A percentile compares a stretch with the other conserved stretches of the same genome.
phyloP scores from a whole-genome alignment of 2,113 vertebrate species.

The Connochaetes taurinus region DNA sequence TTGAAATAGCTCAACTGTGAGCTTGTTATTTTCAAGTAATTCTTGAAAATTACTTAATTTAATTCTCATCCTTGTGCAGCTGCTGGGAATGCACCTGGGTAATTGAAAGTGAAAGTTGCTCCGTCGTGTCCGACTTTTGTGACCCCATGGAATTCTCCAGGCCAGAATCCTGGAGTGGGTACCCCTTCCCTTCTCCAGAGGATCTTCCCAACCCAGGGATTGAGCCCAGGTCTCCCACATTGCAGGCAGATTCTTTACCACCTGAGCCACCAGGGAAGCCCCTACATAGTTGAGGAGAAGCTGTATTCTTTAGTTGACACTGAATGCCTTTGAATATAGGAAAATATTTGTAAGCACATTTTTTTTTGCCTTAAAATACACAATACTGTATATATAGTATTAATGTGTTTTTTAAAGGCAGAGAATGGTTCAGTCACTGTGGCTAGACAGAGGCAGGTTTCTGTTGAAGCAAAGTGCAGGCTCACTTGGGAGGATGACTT shows the following conservation, averaged over 20 bases:
- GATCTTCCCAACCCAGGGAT: not conserved
- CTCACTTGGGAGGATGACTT: not conserved
- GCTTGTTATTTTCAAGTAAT: conserved; percentile 2
- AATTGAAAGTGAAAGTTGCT: not conserved
- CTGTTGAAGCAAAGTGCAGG: not conserved
- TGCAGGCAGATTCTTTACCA: not conserved
- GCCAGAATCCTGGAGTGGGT: not conserved
- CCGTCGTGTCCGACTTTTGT: not conserved
- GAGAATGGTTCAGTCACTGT: not conserved
- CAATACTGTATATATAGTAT: not conserved
- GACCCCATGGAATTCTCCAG: not conserved
- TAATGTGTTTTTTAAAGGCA: not conserved
- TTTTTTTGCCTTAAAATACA: not conserved
- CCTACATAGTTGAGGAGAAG: not conserved
- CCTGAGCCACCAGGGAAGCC: not conserved
- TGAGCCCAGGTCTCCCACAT: not conserved
- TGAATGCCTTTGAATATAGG: not conserved
- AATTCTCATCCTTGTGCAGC: not conserved
- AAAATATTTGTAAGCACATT: not conserved
- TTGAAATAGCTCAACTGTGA: not conserved
- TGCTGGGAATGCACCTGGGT: not conserved
- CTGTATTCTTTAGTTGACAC: not conserved
- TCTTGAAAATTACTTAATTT: not conserved
- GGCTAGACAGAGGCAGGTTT: not conserved
- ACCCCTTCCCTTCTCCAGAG: not conserved